Percentiles rank a stretch among this genome's conserved stretches.
These are phyloP conservation scores for Oligia fasciuncula DNA, from an alignment of 2,888 invertebrate species.

Conservation along the genomic window DNA sequence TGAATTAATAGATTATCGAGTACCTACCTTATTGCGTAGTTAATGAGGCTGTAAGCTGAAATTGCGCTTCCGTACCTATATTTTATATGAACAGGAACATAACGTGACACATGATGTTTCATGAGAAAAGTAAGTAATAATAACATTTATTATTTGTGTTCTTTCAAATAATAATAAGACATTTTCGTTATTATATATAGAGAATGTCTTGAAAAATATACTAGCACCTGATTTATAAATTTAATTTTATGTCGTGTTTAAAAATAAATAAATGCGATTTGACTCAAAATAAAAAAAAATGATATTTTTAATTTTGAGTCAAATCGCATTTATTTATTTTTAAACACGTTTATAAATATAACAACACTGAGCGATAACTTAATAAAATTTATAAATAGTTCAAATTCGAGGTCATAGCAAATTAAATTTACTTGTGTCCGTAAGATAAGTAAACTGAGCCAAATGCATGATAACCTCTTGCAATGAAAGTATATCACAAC, in stretches of 20 bases:
- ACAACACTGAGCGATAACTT: conserved; percentile 1
- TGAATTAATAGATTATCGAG: not conserved
- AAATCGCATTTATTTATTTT: too few relatives aligned
- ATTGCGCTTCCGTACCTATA: not conserved
- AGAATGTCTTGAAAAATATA: not conserved
- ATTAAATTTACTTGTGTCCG: conserved; percentile 35
- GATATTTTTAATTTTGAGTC: too few relatives aligned
- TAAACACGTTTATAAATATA: conserved; percentile 19
- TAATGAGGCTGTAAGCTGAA: not conserved
- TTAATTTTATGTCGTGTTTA: not conserved
- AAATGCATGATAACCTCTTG: conserved; percentile 46
- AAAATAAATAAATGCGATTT: not conserved
- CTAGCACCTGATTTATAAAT: too few relatives aligned
- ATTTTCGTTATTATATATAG: not conserved
- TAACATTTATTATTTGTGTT: not conserved
- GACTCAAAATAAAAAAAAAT: not conserved
- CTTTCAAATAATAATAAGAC: not conserved
- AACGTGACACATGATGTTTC: not conserved
- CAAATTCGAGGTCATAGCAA: conserved; percentile 12
- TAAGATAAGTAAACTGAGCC: conserved; percentile 34
- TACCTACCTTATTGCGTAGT: not conserved
- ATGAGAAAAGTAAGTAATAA: not conserved
- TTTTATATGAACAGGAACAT: not conserved
- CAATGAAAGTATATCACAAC: conserved; percentile 9
- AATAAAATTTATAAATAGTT: conserved; percentile 11